Percentiles rank a stretch among this genome's conserved stretches.
These are phyloP conservation scores for Philonicus albiceps DNA, from an alignment of 2,888 invertebrate genomes.

Conservation along the genomic window DNA sequence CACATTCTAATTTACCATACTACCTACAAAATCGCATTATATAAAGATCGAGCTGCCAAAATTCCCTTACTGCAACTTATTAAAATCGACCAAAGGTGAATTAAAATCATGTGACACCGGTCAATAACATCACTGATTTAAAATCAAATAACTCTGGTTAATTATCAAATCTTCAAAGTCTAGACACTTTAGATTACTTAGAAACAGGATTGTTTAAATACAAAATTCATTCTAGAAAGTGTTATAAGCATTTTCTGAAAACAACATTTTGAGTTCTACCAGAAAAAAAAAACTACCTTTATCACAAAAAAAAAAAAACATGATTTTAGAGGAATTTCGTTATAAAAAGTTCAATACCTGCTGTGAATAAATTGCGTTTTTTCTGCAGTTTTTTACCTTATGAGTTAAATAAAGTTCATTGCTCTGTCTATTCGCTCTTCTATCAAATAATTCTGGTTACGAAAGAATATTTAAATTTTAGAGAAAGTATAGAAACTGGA, in stretches of 20 bases:
- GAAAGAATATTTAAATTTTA: not conserved
- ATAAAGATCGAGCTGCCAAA: not conserved
- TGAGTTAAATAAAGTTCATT: not conserved
- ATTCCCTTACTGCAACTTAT: not conserved
- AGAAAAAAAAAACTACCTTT: too few species aligned
- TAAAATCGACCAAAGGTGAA: not conserved
- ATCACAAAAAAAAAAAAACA: not conserved
- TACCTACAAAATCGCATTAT: too few species aligned
- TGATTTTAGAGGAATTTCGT: not conserved
- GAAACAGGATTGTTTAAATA: not conserved
- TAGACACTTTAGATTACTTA: not conserved
- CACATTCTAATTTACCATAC: too few species aligned
- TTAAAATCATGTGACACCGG: not conserved
- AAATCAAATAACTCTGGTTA: not conserved
- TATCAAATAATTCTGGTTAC: not conserved
- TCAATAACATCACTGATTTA: not conserved
- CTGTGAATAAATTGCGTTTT: not conserved
- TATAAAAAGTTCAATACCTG: not conserved
- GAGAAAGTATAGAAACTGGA: not conserved
- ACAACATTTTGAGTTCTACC: too few species aligned
- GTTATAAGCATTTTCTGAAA: too few species aligned
- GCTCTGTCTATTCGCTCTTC: not conserved
- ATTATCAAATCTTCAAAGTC: not conserved
- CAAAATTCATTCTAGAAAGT: not conserved
- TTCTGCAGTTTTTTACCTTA: not conserved